Conservation (phyloP, 2,113 vertebrate genomes). For the Raja brachyura region DNA sequence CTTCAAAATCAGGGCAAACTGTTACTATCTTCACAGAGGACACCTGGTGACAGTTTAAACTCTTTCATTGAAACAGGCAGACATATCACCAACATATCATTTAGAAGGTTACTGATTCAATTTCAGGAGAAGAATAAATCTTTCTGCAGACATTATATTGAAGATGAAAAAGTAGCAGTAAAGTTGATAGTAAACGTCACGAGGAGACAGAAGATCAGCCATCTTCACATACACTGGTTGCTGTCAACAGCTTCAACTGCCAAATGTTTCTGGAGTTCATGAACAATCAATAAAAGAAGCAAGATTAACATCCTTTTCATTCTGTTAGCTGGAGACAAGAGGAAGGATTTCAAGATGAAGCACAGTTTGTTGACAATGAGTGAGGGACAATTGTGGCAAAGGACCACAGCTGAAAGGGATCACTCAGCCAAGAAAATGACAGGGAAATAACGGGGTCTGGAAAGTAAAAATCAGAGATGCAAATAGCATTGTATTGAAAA, state of each 20-base stretch:
- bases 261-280: constrained; percentile 1
- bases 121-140: constrained; percentile 13
- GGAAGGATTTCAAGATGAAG: constrained; percentile 1
- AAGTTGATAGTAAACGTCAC: constrained; percentile 26
- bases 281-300: constrained; percentile 25
- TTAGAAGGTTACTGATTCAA: constrained; percentile 21
- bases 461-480: neutral
- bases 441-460: neutral
- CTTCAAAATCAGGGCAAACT: neutral
- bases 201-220: neutral
- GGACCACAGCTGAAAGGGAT: neutral
- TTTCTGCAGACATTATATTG: constrained; percentile 13
- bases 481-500: neutral
- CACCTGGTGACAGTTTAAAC: neutral
- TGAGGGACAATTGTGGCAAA: constrained; percentile 7
- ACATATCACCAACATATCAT: constrained; percentile 28
- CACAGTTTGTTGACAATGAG: neutral
- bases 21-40: constrained; percentile 6
- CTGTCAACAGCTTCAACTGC: neutral
- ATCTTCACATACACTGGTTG: constrained; percentile 21
- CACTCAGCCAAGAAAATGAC: neutral
- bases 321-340: constrained; percentile 20
- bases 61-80: constrained; percentile 23
- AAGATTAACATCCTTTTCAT: constrained; percentile 34
- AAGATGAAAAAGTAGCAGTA: constrained; percentile 31